Base-by-base conservation (phyloP, 2,797 vertebrate species). In the Tokudaia muenninki region DNA sequence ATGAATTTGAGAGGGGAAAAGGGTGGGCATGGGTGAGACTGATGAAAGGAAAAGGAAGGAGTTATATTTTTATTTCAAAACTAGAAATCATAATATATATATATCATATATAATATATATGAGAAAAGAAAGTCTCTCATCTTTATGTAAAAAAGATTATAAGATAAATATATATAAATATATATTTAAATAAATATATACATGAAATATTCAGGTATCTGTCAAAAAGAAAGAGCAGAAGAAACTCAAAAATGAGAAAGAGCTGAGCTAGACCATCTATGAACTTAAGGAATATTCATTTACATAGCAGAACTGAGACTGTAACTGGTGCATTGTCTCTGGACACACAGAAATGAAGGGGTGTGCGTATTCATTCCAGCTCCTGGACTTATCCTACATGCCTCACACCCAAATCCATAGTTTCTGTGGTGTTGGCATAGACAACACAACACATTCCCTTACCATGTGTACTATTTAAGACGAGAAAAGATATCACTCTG, bases 141-240 rank as follows among this genome's bases (percentile, higher is more conserved):
- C 44, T 86, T 29, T 94, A 47, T 81, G 5, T 26, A 70, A 52
- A 52, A 94, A 22, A 3, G 1, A 52, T 67, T 59, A 31, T 17
- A 97, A 47, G 31, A 78, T 55, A 92, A 80, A 47, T 75, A 12
- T 89, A 57, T 94, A 57, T 47, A 78, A 78, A n/a, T 79, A 16
- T n/a, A 59, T 41, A 57, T 41, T 59, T 82, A 59, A 59, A 41
- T 59, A 82, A 41, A 16, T 37, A 41, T 41, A 22, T 91, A 47
- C 22, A 57, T 55, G 3, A 19, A 67, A 8, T 67, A 90, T 70
- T 1, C 24, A 93, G 55, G 87, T 72, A 59, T 90, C 34, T 89
- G 26, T 80, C 16, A 94, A 72, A 55, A 34, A 26, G 1, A 57
- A 59, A 9, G 47, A 61, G 24, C 13, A 6, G 31, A 67, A 67